Evolutionary conservation across 2,113 vertebrate species (phyloP).

Genomic region (Uria lomvia): DNA sequence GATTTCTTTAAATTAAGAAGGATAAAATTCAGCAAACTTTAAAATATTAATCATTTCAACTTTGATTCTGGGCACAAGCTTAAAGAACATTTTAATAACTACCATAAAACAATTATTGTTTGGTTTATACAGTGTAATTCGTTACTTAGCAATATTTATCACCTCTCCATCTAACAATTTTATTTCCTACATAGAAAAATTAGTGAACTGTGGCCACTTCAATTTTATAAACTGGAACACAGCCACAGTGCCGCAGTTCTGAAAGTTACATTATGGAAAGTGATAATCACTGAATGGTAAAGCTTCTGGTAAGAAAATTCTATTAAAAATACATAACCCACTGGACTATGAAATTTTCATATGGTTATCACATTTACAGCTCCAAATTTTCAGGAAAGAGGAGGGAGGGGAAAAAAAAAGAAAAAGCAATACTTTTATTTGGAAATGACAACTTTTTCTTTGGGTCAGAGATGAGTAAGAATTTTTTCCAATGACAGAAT

Average conservation of each 20-base stretch:
- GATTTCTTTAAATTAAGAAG: not conserved
- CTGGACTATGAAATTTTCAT: not conserved
- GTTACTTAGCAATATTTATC: constrained; percentile 29
- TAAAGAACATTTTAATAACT: not conserved
- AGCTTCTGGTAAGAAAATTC: not conserved
- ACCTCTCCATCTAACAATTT: not conserved
- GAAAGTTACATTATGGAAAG: not conserved
- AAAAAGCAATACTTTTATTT: not conserved
- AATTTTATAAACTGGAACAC: not conserved
- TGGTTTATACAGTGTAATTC: not conserved
- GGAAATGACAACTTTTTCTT: not conserved
- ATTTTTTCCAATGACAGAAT: not conserved
- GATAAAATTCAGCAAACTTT: not conserved
- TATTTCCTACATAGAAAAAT: constrained; percentile 13
- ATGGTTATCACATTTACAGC: not conserved
- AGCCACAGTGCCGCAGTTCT: not conserved
- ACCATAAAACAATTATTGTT: not conserved
- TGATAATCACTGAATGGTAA: not conserved
- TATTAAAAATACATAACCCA: not conserved
- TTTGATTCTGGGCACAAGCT: not conserved
- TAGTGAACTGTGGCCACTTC: constrained; percentile 4
- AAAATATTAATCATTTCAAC: not conserved
- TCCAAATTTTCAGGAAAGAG: not conserved
- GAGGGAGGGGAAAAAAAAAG: not conserved
- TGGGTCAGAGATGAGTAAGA: not conserved